Percentiles rank a stretch among this genome's conserved stretches.
These are phyloP conservation scores for Eurystomus glaucurus DNA, from an alignment of 2,797 vertebrate genomes.

Conservation along the genomic window DNA sequence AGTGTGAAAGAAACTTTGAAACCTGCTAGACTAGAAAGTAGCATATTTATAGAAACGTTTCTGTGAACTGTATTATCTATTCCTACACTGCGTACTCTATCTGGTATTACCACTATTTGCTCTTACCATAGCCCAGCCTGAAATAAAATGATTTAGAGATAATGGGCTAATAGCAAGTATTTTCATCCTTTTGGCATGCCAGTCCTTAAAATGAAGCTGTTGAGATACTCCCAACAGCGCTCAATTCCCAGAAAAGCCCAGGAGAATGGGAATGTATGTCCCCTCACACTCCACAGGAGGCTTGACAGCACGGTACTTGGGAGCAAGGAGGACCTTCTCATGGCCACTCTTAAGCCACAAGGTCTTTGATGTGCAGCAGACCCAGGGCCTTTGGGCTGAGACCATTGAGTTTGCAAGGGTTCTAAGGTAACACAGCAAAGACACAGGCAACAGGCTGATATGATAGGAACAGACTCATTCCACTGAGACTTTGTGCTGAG, in stretches of 20 bases:
- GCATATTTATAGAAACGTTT: constrained; percentile 52
- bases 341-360: background rate
- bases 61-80: constrained; percentile 51
- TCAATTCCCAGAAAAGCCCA: background rate
- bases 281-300: background rate
- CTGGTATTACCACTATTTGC: constrained; percentile 37
- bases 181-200: background rate
- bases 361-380: background rate
- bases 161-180: background rate
- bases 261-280: background rate
- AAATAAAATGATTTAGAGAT: constrained; percentile 3
- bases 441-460: background rate
- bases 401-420: background rate
- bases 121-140: constrained; percentile 42
- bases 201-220: background rate
- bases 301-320: accelerated
- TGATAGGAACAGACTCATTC: background rate
- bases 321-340: background rate
- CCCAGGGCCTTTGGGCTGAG: background rate
- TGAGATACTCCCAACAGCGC: background rate
- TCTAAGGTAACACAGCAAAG: background rate
- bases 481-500: background rate
- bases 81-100: background rate
- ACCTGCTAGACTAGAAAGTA: constrained; percentile 74
- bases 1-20: constrained; percentile 75